phyloP scores from a whole-genome alignment of 1,140 invertebrate genomes.

The Chrysomallon squamiferum region DNA sequence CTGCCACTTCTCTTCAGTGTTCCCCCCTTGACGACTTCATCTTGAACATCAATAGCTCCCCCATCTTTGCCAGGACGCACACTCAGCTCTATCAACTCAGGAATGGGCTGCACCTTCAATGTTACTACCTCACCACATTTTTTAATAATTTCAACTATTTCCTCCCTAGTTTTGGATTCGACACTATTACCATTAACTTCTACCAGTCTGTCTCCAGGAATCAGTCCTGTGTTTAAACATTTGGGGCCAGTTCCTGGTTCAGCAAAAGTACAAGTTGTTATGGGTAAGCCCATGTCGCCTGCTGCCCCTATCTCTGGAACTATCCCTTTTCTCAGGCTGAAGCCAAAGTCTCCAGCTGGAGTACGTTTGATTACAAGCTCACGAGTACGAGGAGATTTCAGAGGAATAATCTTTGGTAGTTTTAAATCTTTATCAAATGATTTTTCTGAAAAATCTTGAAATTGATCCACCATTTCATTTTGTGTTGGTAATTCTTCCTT shows the following conservation, averaged over 20 bases:
- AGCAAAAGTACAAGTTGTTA: constrained; percentile 81
- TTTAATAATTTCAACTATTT: constrained; percentile 92
- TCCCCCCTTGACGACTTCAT: constrained; percentile 76
- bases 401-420: constrained; percentile 78
- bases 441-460: constrained; percentile 44
- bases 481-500: constrained; percentile 1
- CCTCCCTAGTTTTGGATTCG: constrained; percentile 84
- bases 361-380: constrained; percentile 81
- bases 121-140: constrained; percentile 81
- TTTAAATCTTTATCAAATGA: constrained; percentile 70
- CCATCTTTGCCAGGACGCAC: constrained; percentile 55
- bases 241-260: constrained; percentile 79
- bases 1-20: constrained; percentile 79
- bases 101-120: constrained; percentile 76
- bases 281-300: constrained; percentile 58
- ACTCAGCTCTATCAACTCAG: constrained; percentile 78
- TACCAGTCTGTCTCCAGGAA: constrained; percentile 90
- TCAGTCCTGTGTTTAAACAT: constrained; percentile 76
- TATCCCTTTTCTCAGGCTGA: constrained; percentile 79
- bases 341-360: constrained; percentile 91
- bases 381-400: constrained; percentile 77
- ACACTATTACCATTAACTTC: constrained; percentile 89
- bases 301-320: constrained; percentile 61
- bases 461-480: not conserved
- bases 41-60: constrained; percentile 68